Conservation (phyloP, 2,797 vertebrate species). For the Gymnoscopelus braueri region DNA sequence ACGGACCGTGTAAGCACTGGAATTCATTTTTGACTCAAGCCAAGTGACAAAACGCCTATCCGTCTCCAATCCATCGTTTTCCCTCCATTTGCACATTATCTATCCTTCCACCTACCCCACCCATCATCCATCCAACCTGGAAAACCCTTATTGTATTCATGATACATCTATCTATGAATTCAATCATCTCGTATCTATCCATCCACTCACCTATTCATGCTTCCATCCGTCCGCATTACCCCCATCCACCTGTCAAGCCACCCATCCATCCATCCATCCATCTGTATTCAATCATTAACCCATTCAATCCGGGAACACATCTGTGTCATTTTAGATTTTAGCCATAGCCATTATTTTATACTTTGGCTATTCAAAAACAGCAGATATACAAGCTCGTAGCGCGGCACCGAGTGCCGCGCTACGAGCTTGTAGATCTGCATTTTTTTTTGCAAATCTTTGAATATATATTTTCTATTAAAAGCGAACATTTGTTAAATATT, state of each 20-base stretch:
- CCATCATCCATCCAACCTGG: conserved; percentile 5
- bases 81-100: conserved; percentile 31
- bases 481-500: too few relatives aligned
- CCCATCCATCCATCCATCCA: conserved; percentile 12
- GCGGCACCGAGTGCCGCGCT: too few relatives aligned
- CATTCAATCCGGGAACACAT: too few relatives aligned
- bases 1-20: conserved; percentile 39
- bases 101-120: conserved; percentile 25
- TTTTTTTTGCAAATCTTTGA: too few relatives aligned
- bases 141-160: too few relatives aligned
- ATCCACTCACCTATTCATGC: conserved; percentile 19
- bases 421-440: too few relatives aligned
- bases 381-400: too few relatives aligned
- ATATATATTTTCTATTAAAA: too few relatives aligned
- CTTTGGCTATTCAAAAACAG: too few relatives aligned
- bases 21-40: conserved; percentile 30
- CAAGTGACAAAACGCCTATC: conserved; percentile 41
- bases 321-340: too few relatives aligned
- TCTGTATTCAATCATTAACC: conserved; percentile 14
- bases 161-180: too few relatives aligned
- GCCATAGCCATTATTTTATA: too few relatives aligned
- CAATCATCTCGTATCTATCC: neutral
- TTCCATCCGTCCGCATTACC: conserved; percentile 12
- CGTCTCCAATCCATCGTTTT: conserved; percentile 30
- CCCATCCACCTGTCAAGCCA: conserved; percentile 30